phyloP scores from a whole-genome alignment of 2,888 invertebrate genomes.

The Agonopterix subpropinquella region DNA sequence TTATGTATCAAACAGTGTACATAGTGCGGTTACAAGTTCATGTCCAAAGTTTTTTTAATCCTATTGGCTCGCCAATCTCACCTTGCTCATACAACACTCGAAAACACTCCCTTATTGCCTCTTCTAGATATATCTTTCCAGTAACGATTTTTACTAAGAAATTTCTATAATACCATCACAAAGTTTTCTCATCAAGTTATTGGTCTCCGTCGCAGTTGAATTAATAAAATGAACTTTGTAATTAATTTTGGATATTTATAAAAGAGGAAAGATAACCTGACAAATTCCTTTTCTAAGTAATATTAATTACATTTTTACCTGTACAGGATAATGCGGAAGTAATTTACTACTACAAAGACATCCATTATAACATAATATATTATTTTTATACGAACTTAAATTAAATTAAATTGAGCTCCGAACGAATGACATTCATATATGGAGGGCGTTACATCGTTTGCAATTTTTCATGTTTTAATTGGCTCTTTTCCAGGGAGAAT shows the following conservation, averaged over 20 bases:
- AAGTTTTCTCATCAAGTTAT: conserved; percentile 9
- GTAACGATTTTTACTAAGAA: too few species aligned
- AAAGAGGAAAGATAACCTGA: neutral
- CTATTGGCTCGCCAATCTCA: too few species aligned
- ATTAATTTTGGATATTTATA: neutral
- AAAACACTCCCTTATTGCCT: too few species aligned
- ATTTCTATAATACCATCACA: neutral
- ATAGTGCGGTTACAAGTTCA: too few species aligned
- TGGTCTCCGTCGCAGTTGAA: conserved; percentile 7
- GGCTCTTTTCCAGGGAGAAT: conserved; percentile 17
- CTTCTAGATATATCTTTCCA: too few species aligned
- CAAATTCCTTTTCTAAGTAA: neutral
- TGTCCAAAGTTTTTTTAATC: too few species aligned
- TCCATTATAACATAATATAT: too few species aligned
- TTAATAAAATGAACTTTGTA: conserved; percentile 1
- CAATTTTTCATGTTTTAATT: conserved; percentile 20
- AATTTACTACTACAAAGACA: too few species aligned
- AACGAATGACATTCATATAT: too few species aligned
- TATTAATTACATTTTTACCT: conserved; percentile 15
- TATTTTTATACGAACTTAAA: conserved; percentile 3
- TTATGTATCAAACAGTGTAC: too few species aligned
- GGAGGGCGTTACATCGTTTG: neutral
- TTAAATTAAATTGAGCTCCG: conserved; percentile 4
- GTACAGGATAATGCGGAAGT: conserved; percentile 5
- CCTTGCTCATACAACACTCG: too few species aligned